Evolutionary conservation across 1,140 invertebrate genomes (phyloP).

Genomic region (Drosophila pallidifrons): DNA sequence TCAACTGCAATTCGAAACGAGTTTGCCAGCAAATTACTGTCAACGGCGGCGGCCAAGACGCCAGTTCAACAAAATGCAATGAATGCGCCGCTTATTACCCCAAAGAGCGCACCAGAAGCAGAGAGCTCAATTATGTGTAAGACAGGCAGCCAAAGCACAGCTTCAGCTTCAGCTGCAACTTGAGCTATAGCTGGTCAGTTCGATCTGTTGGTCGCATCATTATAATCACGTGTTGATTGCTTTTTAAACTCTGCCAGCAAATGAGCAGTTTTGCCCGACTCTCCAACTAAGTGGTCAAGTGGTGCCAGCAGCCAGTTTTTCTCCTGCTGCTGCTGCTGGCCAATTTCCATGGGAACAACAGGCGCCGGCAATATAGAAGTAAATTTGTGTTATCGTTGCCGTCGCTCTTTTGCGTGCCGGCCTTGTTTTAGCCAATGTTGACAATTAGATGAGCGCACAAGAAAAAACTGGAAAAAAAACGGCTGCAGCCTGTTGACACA

Average conservation of each 20-base stretch:
- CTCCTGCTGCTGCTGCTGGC: neutral
- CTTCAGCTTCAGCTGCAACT: slow-evolving; percentile 29
- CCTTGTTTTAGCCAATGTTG: slow-evolving; percentile 49
- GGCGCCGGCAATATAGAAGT: slow-evolving; percentile 37
- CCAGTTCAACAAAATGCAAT: slow-evolving; percentile 72
- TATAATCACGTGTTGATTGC: slow-evolving; percentile 84
- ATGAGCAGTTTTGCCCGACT: slow-evolving; percentile 38
- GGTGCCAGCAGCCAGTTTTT: slow-evolving; percentile 17
- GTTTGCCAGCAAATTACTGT: slow-evolving; percentile 81
- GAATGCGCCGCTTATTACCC: slow-evolving; percentile 70
- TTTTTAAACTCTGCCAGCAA: slow-evolving; percentile 73
- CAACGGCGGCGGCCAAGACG: slow-evolving; percentile 55
- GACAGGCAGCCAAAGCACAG: slow-evolving; percentile 60
- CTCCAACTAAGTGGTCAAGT: slow-evolving; percentile 30
- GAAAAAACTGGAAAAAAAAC: neutral
- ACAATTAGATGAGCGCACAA: slow-evolving; percentile 42
- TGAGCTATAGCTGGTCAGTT: slow-evolving; percentile 20
- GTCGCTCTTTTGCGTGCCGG: slow-evolving; percentile 23
- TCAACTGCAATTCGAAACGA: slow-evolving; percentile 71
- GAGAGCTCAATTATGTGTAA: slow-evolving; percentile 74
- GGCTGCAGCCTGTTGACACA: slow-evolving; percentile 46
- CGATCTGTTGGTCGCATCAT: slow-evolving; percentile 64
- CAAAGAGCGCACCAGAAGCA: slow-evolving; percentile 27
- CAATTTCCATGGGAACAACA: slow-evolving; percentile 52
- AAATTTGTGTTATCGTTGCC: slow-evolving; percentile 44